Conservation (phyloP, 2,113 vertebrate species). For the Phasianus colchicus region DNA sequence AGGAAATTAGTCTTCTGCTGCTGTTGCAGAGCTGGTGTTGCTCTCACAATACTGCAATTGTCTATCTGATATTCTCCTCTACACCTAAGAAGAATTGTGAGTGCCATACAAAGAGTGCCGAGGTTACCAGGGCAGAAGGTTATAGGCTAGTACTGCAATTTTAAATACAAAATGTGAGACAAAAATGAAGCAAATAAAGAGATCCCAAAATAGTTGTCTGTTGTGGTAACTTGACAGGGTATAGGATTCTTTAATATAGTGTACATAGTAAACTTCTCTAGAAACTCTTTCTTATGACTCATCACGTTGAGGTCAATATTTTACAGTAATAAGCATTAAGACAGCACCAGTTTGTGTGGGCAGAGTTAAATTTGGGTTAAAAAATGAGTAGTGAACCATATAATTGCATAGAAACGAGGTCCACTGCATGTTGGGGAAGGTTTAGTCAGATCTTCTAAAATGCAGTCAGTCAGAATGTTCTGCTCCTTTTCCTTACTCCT, state of each 20-base stretch:
- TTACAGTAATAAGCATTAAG: constrained; percentile 15
- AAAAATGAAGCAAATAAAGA: neutral
- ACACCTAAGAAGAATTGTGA: neutral
- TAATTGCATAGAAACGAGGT: constrained; percentile 27
- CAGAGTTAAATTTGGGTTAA: neutral
- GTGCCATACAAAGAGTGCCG: neutral
- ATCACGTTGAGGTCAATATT: constrained; percentile 42
- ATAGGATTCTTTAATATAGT: neutral
- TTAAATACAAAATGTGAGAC: neutral
- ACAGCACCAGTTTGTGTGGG: constrained; percentile 18
- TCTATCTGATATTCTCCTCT: neutral
- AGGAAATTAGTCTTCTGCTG: neutral
- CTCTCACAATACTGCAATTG: neutral
- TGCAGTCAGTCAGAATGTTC: neutral
- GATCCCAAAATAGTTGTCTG: neutral
- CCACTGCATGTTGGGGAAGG: neutral
- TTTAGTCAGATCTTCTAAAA: constrained; percentile 22
- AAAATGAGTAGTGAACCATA: neutral
- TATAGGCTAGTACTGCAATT: neutral
- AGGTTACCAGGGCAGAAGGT: neutral
- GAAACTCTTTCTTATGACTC: constrained; percentile 34
- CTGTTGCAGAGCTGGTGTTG: neutral
- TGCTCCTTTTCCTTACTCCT: neutral
- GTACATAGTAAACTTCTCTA: neutral
- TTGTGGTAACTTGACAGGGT: neutral